Percentiles rank a stretch among this genome's conserved stretches.
phyloP scores from a whole-genome alignment of 2,888 invertebrate species.

The Tetragonisca angustula region DNA sequence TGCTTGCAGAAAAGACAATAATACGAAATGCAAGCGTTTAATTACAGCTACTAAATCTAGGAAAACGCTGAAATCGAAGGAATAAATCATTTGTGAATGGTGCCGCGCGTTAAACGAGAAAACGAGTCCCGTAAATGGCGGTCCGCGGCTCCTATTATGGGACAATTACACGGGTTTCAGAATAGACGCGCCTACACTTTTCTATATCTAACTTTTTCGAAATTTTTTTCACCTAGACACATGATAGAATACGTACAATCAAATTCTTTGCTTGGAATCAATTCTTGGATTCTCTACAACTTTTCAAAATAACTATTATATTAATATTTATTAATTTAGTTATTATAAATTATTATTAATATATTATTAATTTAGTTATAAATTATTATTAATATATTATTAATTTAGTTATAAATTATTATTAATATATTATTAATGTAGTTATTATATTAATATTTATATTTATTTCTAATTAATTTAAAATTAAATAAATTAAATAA shows the following conservation, averaged over 20 bases:
- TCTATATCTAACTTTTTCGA: constrained; percentile 10
- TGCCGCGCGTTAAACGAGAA: constrained; percentile 61
- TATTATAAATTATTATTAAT: too few relatives aligned
- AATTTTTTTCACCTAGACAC: constrained; percentile 28
- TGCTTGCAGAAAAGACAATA: constrained; percentile 12
- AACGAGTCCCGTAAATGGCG: constrained; percentile 71
- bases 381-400: too few relatives aligned
- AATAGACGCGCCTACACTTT: constrained; percentile 56
- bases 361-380: too few relatives aligned
- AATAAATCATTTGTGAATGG: constrained; percentile 77
- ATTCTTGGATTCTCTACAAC: too few relatives aligned
- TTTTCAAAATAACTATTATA: too few relatives aligned
- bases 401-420: too few relatives aligned
- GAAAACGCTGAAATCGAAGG: constrained; percentile 42
- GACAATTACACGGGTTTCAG: constrained; percentile 74
- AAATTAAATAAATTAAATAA: too few relatives aligned
- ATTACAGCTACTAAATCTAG: constrained; percentile 45
- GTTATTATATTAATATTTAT: too few relatives aligned
- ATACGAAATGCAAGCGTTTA: constrained; percentile 34
- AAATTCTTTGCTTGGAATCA: too few relatives aligned
- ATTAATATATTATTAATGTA: too few relatives aligned
- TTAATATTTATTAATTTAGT: too few relatives aligned
- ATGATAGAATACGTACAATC: background rate
- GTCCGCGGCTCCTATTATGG: constrained; percentile 75
- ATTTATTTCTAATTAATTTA: too few relatives aligned